These are phyloP conservation scores for Philereme vetulata DNA, from an alignment of 2,888 invertebrate genomes.

Conservation along the genomic window DNA sequence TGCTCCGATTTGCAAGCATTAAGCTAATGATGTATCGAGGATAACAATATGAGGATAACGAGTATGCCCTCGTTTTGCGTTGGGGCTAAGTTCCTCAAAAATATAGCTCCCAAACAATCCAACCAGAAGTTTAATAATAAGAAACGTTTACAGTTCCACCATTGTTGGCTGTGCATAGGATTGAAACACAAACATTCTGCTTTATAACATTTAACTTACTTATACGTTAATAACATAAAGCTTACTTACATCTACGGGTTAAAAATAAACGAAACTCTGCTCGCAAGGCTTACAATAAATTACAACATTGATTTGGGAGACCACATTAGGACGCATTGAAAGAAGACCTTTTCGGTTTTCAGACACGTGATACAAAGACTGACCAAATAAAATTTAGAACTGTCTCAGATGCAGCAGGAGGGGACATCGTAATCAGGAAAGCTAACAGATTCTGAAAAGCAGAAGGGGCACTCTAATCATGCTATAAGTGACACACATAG, in stretches of 20 bases:
- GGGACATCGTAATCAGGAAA: conserved; percentile 30
- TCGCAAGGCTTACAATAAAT: conserved; percentile 21
- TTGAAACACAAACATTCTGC: conserved; percentile 58
- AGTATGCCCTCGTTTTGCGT: no score
- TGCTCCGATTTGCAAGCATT: conserved; percentile 37
- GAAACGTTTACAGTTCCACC: conserved; percentile 3
- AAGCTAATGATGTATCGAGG: conserved; percentile 23
- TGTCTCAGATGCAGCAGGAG: conserved; percentile 16
- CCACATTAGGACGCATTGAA: conserved; percentile 12
- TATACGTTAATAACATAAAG: conserved; percentile 63
- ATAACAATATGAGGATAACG: no score
- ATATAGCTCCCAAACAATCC: no score
- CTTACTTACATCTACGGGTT: conserved; percentile 47
- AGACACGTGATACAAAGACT: conserved; percentile 17
- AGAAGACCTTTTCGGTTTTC: conserved; percentile 14
- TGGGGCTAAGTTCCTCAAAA: no score
- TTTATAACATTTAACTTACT: conserved; percentile 49
- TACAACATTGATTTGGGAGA: conserved; percentile 29
- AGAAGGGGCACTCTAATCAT: conserved; percentile 64
- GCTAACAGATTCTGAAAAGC: conserved; percentile 48
- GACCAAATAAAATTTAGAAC: conserved; percentile 6
- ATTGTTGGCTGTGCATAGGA: conserved; percentile 25
- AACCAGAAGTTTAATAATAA: no score
- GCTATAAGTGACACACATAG: conserved; percentile 81
- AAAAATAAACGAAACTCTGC: conserved; percentile 29